phyloP scores from a whole-genome alignment of 92 coral and sea anemone genomes.

The Paragorgia papillata region DNA sequence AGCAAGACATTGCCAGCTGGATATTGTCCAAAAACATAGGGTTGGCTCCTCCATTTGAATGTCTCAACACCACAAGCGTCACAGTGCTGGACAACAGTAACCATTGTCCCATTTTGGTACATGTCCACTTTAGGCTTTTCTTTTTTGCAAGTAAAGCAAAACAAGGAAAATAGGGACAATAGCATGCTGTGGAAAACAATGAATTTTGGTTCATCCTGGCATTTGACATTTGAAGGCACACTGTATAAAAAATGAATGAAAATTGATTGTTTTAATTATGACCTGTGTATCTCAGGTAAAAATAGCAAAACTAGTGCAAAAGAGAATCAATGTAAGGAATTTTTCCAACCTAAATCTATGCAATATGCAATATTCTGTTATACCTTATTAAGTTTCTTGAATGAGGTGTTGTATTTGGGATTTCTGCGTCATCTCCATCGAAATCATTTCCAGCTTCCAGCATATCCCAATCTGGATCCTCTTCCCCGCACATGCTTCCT shows the following conservation, averaged over 20 bases:
- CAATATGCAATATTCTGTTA: constrained; percentile 10
- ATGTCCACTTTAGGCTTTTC: constrained; percentile 49
- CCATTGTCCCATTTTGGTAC: constrained; percentile 62
- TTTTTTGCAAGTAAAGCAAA: constrained; percentile 46
- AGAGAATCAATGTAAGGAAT: neutral
- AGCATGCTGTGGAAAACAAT: no score
- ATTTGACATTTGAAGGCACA: constrained; percentile 29
- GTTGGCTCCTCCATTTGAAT: constrained; percentile 63
- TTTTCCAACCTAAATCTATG: neutral
- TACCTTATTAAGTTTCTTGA: no score
- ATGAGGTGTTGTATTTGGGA: no score
- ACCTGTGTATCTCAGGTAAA: constrained; percentile 2
- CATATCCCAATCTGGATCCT: constrained; percentile 15
- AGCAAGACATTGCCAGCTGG: constrained; percentile 65
- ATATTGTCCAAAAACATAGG: constrained; percentile 56
- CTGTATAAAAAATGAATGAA: constrained; percentile 26
- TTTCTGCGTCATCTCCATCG: constrained; percentile 11
- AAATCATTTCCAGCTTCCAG: no score
- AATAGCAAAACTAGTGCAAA: neutral
- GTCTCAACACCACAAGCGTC: constrained; percentile 37
- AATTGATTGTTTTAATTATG: constrained; percentile 1
- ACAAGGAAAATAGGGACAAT: constrained; percentile 29
- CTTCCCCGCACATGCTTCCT: constrained; percentile 9
- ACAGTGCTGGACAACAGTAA: constrained; percentile 58
- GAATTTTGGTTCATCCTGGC: no score